A percentile compares a stretch with the other conserved stretches of the same genome.
Evolutionary conservation across 2,888 invertebrate genomes (phyloP).

Genomic region (Macrophya alboannulata): DNA sequence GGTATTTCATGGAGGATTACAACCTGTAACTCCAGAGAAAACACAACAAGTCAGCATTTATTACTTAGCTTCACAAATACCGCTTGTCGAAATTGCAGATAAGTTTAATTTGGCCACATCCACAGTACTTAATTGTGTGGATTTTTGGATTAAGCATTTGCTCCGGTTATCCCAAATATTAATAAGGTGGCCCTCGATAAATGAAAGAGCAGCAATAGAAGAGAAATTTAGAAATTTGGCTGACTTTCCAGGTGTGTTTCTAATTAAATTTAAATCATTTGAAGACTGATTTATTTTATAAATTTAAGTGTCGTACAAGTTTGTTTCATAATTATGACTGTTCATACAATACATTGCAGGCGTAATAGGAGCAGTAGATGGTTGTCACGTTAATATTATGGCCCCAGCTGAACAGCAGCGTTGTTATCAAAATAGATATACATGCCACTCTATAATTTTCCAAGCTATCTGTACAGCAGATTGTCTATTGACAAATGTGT

Average conservation of each 20-base stretch:
- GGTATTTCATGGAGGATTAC: not conserved
- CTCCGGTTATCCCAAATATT: not conserved
- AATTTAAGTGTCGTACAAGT: not conserved
- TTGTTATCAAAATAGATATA: slow-evolving; percentile 46
- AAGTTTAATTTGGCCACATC: slow-evolving; percentile 9
- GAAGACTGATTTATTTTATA: not conserved
- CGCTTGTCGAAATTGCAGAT: not conserved
- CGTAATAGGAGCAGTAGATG: slow-evolving; percentile 56
- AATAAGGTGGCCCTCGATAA: not conserved
- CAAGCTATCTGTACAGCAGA: slow-evolving; percentile 54
- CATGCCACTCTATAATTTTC: slow-evolving; percentile 37
- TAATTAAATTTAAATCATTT: too few relatives aligned
- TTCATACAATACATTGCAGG: slow-evolving; percentile 35
- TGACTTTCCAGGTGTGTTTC: not conserved
- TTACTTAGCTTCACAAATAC: not conserved
- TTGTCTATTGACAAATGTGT: slow-evolving; percentile 51
- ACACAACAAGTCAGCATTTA: not conserved
- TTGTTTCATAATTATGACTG: slow-evolving; percentile 6
- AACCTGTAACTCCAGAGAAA: not conserved
- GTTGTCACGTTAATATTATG: slow-evolving; percentile 48
- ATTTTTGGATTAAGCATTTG: not conserved
- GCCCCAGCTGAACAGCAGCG: slow-evolving; percentile 52
- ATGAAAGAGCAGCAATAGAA: not conserved
- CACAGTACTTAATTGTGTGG: not conserved
- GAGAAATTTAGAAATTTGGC: not conserved